Evolutionary conservation across 2,113 vertebrate genomes (phyloP).

Genomic region (Melanerpes formicivorus): DNA sequence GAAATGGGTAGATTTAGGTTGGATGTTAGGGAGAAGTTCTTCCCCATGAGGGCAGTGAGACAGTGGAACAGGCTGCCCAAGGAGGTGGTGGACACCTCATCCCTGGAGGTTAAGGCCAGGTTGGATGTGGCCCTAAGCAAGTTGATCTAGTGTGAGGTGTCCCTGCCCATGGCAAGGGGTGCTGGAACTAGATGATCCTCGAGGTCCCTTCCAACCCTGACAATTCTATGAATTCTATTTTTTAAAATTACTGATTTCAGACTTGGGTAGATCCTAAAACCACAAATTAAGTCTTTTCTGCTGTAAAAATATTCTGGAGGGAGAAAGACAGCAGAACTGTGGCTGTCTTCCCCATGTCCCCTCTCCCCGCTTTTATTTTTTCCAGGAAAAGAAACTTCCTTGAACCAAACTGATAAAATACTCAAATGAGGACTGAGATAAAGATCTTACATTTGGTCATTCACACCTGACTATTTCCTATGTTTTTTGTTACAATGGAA

Average conservation of each 20-base stretch:
- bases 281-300: not conserved
- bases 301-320: not conserved
- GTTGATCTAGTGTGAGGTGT: too few relatives aligned
- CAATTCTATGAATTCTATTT: not conserved
- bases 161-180: too few relatives aligned
- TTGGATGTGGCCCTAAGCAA: too few relatives aligned
- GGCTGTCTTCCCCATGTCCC: not conserved
- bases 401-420: not conserved
- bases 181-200: too few relatives aligned
- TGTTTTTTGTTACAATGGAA: not conserved
- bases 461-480: not conserved
- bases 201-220: too few relatives aligned
- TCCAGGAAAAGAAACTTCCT: not conserved
- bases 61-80: too few relatives aligned
- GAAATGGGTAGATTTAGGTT: too few relatives aligned
- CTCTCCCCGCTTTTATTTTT: rapidly evolving
- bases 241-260: not conserved
- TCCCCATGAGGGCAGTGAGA: too few relatives aligned
- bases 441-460: not conserved
- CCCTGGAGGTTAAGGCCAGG: too few relatives aligned
- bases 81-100: too few relatives aligned
- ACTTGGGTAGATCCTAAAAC: not conserved
- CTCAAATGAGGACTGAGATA: not conserved
- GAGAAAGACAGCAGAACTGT: not conserved
- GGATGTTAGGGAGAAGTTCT: too few relatives aligned